phyloP scores from a whole-genome alignment of 2,888 invertebrate species.

The Amiota communis region DNA sequence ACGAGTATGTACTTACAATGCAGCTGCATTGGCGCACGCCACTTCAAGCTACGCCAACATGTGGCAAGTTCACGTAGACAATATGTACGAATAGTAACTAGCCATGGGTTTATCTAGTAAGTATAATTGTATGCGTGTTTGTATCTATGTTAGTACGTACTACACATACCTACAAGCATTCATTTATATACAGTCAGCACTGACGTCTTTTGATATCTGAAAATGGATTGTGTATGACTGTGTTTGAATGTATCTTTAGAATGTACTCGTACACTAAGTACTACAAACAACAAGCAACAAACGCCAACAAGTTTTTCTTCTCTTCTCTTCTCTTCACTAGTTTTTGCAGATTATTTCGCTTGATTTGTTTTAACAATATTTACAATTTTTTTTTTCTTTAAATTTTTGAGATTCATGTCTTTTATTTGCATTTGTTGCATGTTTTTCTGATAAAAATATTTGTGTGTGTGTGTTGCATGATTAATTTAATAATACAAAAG shows the following conservation, averaged over 20 bases:
- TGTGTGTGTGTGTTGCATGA: constrained; percentile 44
- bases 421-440: constrained; percentile 42
- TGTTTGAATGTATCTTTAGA: constrained; percentile 9
- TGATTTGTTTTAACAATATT: not conserved
- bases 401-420: constrained; percentile 3
- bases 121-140: not conserved
- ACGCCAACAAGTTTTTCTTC: constrained; percentile 45
- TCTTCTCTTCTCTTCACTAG: too few species aligned
- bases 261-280: constrained; percentile 26
- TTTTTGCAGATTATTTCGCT: constrained; percentile 14
- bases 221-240: not conserved
- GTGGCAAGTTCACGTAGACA: not conserved
- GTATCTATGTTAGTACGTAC: not conserved
- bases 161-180: too few species aligned
- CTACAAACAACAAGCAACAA: constrained; percentile 23
- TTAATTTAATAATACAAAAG: constrained; percentile 55
- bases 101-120: not conserved
- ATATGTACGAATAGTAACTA: not conserved
- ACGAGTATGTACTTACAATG: not conserved
- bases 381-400: not conserved
- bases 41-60: not conserved
- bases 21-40: constrained; percentile 28
- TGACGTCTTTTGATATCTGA: not conserved
- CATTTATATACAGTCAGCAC: too few species aligned
- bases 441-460: not conserved